phyloP scores from a whole-genome alignment of 2,888 invertebrate genomes.

The Rhagonycha lutea region DNA sequence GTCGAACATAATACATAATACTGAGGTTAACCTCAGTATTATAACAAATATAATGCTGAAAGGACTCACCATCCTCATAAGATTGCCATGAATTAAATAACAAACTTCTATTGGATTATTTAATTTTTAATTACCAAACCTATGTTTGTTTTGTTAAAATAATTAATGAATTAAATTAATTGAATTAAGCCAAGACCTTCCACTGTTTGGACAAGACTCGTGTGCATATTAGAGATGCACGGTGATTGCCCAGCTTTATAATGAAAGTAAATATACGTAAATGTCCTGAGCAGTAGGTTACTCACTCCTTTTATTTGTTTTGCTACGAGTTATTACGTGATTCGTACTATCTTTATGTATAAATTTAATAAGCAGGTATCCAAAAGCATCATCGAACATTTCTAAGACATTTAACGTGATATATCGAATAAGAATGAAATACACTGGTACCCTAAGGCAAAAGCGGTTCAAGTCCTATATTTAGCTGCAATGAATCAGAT shows the following conservation, averaged over 20 bases:
- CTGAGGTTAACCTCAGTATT: too few relatives aligned
- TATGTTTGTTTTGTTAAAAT: neutral
- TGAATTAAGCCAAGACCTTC: neutral
- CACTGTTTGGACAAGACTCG: neutral
- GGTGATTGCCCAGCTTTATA: neutral
- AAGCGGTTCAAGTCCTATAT: slow-evolving; percentile 45
- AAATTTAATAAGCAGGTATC: neutral
- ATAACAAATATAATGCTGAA: slow-evolving; percentile 9
- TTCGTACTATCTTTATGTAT: too few relatives aligned
- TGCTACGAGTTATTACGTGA: too few relatives aligned
- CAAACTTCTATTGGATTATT: slow-evolving; percentile 8
- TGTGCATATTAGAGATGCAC: too few relatives aligned
- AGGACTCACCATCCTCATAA: slow-evolving; percentile 4
- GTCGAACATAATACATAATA: slow-evolving; percentile 3
- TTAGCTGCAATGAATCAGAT: slow-evolving; percentile 51
- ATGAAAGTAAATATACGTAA: too few relatives aligned
- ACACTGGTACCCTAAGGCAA: slow-evolving; percentile 29
- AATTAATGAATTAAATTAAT: neutral
- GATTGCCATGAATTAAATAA: slow-evolving; percentile 10
- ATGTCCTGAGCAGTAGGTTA: too few relatives aligned
- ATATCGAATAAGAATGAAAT: neutral
- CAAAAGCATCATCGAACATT: neutral
- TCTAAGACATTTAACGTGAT: neutral
- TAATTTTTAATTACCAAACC: neutral
- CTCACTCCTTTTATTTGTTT: too few relatives aligned